These are phyloP conservation scores for Volucella bombylans DNA, from an alignment of 2,888 invertebrate species.

Conservation along the genomic window DNA sequence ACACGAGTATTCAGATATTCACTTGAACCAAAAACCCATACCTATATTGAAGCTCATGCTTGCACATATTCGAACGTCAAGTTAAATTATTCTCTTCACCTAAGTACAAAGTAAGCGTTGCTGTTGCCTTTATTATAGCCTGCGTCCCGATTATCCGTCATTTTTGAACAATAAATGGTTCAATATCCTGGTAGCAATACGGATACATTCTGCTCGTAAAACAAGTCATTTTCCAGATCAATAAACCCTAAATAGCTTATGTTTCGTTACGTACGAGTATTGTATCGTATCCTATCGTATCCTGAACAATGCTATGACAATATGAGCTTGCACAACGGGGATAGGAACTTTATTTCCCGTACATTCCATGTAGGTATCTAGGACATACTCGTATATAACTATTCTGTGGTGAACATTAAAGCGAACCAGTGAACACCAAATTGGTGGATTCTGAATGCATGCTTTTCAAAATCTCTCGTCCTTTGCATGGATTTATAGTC, in stretches of 20 bases:
- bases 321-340: not conserved
- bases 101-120: not conserved
- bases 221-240: conserved; percentile 52
- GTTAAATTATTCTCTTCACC: conserved; percentile 15
- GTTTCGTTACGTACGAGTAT: not conserved
- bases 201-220: conserved; percentile 31
- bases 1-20: not conserved
- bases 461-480: conserved; percentile 13
- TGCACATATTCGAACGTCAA: not conserved
- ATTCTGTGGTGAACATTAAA: conserved; percentile 21
- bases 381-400: not conserved
- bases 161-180: conserved; percentile 31
- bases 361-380: not conserved
- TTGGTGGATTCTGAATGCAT: not conserved
- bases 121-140: conserved; percentile 10
- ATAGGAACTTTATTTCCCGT: not conserved
- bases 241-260: conserved; percentile 49
- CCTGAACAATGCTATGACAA: not conserved
- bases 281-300: too few species aligned
- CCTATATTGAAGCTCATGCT: too few species aligned
- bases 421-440: conserved; percentile 24
- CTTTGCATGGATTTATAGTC: conserved; percentile 44
- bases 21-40: not conserved
- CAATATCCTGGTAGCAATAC: not conserved
- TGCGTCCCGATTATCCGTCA: conserved; percentile 2